A percentile compares a stretch with the other conserved stretches of the same genome.
Conservation (phyloP, 1,140 invertebrate genomes). For the Chironomus tepperi region DNA sequence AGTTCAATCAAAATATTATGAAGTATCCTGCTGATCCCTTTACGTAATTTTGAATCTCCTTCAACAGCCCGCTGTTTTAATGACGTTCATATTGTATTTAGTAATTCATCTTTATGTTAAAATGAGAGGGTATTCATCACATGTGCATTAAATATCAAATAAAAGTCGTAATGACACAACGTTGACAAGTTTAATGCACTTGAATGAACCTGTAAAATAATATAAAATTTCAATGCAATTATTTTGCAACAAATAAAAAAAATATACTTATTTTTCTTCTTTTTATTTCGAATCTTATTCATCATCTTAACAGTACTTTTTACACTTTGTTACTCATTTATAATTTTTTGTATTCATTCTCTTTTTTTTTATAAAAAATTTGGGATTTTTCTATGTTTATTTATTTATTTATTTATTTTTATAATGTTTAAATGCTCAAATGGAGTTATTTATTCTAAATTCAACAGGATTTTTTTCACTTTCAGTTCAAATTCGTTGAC, state of each 20-base stretch:
- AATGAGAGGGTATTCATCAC: neutral
- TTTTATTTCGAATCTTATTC: neutral
- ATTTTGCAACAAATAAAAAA: neutral
- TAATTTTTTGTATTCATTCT: no score
- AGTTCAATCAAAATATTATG: neutral
- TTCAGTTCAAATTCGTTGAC: neutral
- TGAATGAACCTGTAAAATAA: constrained; percentile 5
- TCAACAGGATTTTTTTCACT: neutral
- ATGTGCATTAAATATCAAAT: no score
- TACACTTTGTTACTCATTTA: neutral
- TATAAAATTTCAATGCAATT: neutral
- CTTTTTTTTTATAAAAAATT: neutral
- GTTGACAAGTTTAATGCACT: neutral
- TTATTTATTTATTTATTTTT: neutral
- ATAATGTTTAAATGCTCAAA: neutral
- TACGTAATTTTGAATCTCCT: no score
- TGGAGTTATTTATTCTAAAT: neutral
- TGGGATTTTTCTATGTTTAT: neutral
- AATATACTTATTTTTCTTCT: neutral
- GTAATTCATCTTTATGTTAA: neutral
- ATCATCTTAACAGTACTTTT: neutral
- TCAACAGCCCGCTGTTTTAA: neutral
- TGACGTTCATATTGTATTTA: constrained; percentile 14
- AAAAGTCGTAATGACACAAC: no score
- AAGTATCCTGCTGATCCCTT: neutral